phyloP scores from a whole-genome alignment of 2,113 vertebrate species.

The Oncorhynchus keta region DNA sequence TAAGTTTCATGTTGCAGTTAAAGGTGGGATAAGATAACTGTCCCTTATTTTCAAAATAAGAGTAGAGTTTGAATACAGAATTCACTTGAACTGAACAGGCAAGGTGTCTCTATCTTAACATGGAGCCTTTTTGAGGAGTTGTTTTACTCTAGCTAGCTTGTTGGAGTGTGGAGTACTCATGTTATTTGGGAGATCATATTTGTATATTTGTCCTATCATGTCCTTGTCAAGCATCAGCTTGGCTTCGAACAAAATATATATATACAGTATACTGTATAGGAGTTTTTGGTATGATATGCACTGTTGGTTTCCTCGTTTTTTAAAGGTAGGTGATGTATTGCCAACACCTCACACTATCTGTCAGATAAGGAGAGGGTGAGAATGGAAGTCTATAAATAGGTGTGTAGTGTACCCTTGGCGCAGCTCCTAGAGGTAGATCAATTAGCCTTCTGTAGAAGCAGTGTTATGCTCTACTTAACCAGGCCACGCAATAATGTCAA shows the following conservation, averaged over 20 bases:
- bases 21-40: conserved; percentile 43
- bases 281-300: not conserved
- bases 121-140: not conserved
- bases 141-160: not conserved
- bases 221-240: too few relatives aligned
- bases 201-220: too few relatives aligned
- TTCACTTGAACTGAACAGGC: conserved; percentile 9
- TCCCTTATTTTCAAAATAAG: conserved; percentile 36
- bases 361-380: not conserved
- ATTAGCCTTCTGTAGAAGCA: not conserved
- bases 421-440: not conserved
- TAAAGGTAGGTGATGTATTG: not conserved
- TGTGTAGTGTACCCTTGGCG: not conserved
- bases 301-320: not conserved
- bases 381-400: not conserved
- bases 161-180: not conserved
- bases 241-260: not conserved
- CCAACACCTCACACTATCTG: conserved; percentile 6
- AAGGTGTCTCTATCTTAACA: not conserved
- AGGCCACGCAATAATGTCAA: not conserved
- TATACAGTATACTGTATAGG: not conserved
- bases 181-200: not conserved
- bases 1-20: conserved; percentile 57
- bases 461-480: conserved; percentile 2
- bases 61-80: conserved; percentile 48